Evolutionary conservation across 1,140 invertebrate genomes (phyloP).

Genomic region (Drosophila insularis): DNA sequence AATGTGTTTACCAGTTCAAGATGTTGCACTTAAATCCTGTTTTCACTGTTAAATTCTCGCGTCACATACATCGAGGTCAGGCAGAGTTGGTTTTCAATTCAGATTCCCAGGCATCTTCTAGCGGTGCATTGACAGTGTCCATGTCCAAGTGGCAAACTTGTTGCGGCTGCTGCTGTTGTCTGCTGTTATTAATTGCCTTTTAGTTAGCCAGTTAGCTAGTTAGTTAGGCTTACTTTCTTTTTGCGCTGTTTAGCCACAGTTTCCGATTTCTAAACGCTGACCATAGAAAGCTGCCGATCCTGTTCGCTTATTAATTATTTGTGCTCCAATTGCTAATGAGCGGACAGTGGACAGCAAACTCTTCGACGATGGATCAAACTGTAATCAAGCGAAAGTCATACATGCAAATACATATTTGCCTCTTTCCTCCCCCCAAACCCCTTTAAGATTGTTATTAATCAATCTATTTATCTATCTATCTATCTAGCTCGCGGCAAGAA

Average conservation of each 20-base stretch:
- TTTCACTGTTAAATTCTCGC: slow-evolving; percentile 72
- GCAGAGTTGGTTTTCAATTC: slow-evolving; percentile 14
- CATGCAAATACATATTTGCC: slow-evolving; percentile 35
- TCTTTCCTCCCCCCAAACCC: neutral
- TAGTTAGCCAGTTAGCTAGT: slow-evolving; percentile 60
- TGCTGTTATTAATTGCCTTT: slow-evolving; percentile 70
- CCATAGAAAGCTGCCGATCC: slow-evolving; percentile 76
- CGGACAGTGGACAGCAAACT: slow-evolving; percentile 16
- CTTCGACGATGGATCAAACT: slow-evolving; percentile 12
- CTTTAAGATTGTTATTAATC: neutral
- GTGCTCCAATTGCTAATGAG: slow-evolving; percentile 76
- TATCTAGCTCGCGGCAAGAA: slow-evolving; percentile 87
- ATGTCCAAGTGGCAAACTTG: slow-evolving; percentile 35
- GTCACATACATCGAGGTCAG: slow-evolving; percentile 64
- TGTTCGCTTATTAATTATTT: slow-evolving; percentile 67
- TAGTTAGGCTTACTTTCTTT: slow-evolving; percentile 74
- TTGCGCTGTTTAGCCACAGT: slow-evolving; percentile 43
- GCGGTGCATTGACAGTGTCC: slow-evolving; percentile 69
- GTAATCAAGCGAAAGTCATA: slow-evolving; percentile 65
- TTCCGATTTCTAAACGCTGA: slow-evolving; percentile 66
- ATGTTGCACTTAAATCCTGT: slow-evolving; percentile 62
- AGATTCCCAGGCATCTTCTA: slow-evolving; percentile 31
- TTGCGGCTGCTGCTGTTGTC: slow-evolving; percentile 13
- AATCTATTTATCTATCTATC: neutral
- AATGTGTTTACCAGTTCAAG: slow-evolving; percentile 62